Evolutionary conservation across 2,888 invertebrate genomes (phyloP), one percentile per base, ranked within the genome.

Genomic region (Sarcophaga caerulescens): DNA sequence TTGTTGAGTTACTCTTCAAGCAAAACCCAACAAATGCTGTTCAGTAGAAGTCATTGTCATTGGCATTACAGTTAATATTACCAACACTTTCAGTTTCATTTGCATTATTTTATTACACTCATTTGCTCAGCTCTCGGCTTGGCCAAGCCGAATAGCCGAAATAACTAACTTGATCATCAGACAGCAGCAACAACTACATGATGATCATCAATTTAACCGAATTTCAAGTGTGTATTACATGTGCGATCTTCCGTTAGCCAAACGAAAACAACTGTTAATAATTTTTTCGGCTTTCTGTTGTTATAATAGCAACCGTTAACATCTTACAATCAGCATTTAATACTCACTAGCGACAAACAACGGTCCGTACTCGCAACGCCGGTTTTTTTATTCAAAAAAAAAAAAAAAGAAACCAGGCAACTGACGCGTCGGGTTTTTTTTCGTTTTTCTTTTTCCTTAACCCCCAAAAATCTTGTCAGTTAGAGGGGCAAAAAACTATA

Each of bases 261-360:
- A 25, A 81, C 76, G 45, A 77, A 84, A 71, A 62, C 44, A 80
- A 45, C 79, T 69, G 19, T 70, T 68, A 76, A 62, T 73, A 45
- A 44, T 23, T 17, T 74, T 81, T 80, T 35, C 73, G 74, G 77
- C 47, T 77, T 81, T 83, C 74, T 21, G 83, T 68, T 35, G 89
- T 89, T 92, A 92, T 93, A 93, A 92, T 92, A 93, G 90, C 89
- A 90, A 90, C 89, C 89, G 91, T 89, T 90, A 91, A 89, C 90
- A 91, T 91, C 91, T 89, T 89, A 88, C 89, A 88, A 88, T 89
- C 91, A 91, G 91, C 93, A 93, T 93, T 93, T 93, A 90, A 88
- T 91, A 90, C 90, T 91, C 91, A 92, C 91, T 90, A 91, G 92
- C 91, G 92, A 91, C 90, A 92, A 92, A 90, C 90, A 88, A 89